phyloP scores from a whole-genome alignment of 2,113 vertebrate genomes.

The Oceanites oceanicus region DNA sequence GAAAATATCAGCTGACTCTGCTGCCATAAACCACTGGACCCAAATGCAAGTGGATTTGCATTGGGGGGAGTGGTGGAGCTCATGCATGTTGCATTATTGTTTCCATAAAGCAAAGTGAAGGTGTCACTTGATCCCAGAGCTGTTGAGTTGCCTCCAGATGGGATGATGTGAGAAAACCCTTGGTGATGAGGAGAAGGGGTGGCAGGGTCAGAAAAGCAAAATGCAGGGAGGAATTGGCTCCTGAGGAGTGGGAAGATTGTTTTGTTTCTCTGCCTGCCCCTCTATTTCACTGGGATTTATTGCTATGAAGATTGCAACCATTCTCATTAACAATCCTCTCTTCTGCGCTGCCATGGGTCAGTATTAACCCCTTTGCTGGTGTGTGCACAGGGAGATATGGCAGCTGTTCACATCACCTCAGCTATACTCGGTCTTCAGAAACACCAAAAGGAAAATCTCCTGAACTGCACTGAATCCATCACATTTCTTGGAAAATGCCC shows the following conservation, averaged over 20 bases:
- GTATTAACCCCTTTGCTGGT: background rate
- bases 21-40: background rate
- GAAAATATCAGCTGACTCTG: background rate
- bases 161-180: background rate
- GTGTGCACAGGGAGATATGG: background rate
- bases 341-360: background rate
- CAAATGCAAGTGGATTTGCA: background rate
- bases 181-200: rapidly evolving
- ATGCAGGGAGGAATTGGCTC: background rate
- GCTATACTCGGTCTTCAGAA: background rate
- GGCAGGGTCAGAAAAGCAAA: background rate
- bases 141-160: background rate
- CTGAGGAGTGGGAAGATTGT: background rate
- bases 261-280: background rate
- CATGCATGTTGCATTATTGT: background rate
- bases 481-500: background rate
- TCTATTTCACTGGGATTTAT: background rate
- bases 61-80: background rate
- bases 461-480: background rate
- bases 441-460: background rate
- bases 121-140: background rate
- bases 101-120: background rate
- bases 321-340: background rate
- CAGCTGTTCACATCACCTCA: background rate
- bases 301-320: background rate